phyloP scores from a whole-genome alignment of 2,797 vertebrate genomes.

The Amblyraja radiata region DNA sequence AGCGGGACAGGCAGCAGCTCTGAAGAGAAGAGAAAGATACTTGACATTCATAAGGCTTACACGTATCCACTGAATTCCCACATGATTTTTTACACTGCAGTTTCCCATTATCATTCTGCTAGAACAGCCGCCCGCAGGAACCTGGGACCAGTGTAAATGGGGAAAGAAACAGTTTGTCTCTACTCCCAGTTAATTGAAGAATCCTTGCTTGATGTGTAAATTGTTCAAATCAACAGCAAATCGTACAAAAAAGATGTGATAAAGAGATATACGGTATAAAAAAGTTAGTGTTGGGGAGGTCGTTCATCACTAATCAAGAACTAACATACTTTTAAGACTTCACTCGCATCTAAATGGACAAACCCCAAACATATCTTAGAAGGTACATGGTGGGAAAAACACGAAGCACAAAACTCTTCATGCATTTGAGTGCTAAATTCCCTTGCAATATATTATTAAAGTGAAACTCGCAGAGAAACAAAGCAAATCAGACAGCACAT shows the following conservation, averaged over 20 bases:
- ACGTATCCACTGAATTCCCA: background rate
- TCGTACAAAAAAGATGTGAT: background rate
- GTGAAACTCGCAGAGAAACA: background rate
- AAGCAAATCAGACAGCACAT: background rate
- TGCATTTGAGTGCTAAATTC: background rate
- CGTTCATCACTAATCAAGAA: background rate
- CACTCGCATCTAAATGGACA: background rate
- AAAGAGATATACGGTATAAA: background rate
- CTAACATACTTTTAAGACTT: background rate
- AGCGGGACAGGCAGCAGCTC: too few species aligned
- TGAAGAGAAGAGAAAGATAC: too few species aligned
- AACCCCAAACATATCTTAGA: background rate
- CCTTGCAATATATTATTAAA: background rate
- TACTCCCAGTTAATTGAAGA: background rate
- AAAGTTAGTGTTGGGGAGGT: background rate
- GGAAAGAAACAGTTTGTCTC: background rate
- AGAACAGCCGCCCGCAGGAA: background rate
- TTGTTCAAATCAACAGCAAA: background rate
- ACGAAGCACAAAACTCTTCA: background rate
- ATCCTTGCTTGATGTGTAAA: background rate
- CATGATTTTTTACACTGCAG: background rate
- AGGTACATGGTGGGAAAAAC: background rate
- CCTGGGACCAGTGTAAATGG: background rate
- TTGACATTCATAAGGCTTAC: background rate
- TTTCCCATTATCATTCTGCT: background rate